A percentile compares a stretch with the other conserved stretches of the same genome.
Conservation (phyloP, 2,888 invertebrate genomes). For the Zaprionus obscuricornis region DNA sequence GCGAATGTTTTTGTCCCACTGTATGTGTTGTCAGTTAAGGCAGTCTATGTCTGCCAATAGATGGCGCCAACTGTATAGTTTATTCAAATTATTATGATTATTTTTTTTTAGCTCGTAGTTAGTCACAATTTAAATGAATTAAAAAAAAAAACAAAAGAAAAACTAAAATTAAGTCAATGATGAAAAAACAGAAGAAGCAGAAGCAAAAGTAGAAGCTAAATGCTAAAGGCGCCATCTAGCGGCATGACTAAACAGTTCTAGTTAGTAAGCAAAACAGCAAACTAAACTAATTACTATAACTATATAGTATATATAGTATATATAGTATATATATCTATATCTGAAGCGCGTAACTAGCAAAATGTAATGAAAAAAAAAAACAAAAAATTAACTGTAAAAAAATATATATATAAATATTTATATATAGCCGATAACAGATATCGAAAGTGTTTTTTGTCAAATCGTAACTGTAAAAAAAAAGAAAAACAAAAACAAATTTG, state of each 20-base stretch:
- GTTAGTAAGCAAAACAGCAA: neutral
- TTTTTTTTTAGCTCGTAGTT: constrained; percentile 71
- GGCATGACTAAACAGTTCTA: too few species aligned
- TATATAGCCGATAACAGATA: neutral
- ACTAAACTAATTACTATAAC: constrained; percentile 5
- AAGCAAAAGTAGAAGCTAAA: constrained; percentile 39
- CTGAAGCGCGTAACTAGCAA: constrained; percentile 41
- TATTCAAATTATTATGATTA: too few species aligned
- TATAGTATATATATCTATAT: constrained; percentile 1
- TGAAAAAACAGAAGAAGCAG: constrained; percentile 11
- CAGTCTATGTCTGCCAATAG: constrained; percentile 19
- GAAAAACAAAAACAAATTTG: constrained; percentile 36
- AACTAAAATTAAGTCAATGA: too few species aligned
- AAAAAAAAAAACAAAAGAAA: constrained; percentile 25
- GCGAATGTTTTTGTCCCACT: constrained; percentile 11
- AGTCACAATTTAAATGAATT: constrained; percentile 77
- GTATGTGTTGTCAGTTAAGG: constrained; percentile 1
- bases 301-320: too few species aligned
- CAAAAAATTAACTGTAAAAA: constrained; percentile 38
- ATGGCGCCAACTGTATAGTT: constrained; percentile 49
- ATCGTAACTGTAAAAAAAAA: constrained; percentile 24
- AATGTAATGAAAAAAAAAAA: too few species aligned
- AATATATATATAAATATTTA: constrained; percentile 21
- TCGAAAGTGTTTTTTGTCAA: neutral
- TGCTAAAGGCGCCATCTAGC: constrained; percentile 41